These are phyloP conservation scores for Pemphigus obesinymphae DNA, from an alignment of 1,140 invertebrate genomes.

Conservation along the genomic window DNA sequence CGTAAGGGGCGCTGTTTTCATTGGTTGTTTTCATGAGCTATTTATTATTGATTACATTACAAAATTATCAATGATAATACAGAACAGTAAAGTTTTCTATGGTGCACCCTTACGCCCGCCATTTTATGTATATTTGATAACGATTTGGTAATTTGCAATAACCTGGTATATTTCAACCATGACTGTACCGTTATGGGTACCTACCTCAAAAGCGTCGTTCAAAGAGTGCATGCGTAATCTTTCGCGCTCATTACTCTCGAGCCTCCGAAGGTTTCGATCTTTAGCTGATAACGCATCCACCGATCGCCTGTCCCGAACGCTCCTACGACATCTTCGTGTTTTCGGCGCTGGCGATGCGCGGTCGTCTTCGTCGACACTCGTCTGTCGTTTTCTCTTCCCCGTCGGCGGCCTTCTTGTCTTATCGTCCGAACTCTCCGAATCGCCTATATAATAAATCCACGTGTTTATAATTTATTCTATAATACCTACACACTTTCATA, in stretches of 20 bases:
- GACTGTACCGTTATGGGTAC: no score
- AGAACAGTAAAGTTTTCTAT: no score
- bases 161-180: no score
- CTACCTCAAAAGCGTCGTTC: conserved; percentile 80
- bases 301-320: conserved; percentile 55
- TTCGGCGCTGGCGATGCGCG: background rate
- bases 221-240: conserved; percentile 83
- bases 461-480: no score
- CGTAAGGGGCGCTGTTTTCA: no score
- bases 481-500: no score
- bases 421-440: conserved; percentile 20
- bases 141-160: no score
- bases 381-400: conserved; percentile 22
- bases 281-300: conserved; percentile 64
- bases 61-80: no score
- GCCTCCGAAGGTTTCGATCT: conserved; percentile 71
- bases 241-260: conserved; percentile 83
- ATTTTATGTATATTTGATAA: no score
- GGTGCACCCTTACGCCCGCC: no score
- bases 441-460: background rate
- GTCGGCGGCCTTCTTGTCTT: background rate
- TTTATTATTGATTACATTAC: no score
- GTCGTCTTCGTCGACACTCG: background rate
- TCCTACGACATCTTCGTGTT: conserved; percentile 9
- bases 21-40: no score